Base-by-base conservation (phyloP, 2,888 invertebrate species). In the Smittia sp. region DNA sequence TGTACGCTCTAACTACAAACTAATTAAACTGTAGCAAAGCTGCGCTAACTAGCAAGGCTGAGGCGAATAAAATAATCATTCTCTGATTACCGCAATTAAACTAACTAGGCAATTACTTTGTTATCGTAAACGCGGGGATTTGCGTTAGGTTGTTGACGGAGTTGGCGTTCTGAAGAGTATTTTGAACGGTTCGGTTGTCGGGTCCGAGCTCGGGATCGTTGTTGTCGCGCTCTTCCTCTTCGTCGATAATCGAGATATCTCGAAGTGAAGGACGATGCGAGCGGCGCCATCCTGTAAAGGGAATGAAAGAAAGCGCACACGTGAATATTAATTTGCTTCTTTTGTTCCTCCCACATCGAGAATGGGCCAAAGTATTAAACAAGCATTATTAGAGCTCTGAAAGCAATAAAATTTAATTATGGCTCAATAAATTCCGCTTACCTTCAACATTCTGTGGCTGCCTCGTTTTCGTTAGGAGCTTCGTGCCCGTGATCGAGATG, bases 201-300 rank as follows among this genome's bases (percentile, higher is more conserved):
- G 78, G 78, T 7, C 79, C 79, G 25, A 79, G 67, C 76, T 82
- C 83, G 11, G 82, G 82, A 78, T 84, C 83, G 74, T 89, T 90
- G 6, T 73, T 39, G 27, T 62, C 62, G 24, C 86, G 86, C 76
- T 90, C 86, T 76, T 92, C 92, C 78, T 91, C 91, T 79, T 93
- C 92, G 78, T 92, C 90, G 80, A 92, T 92, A 80, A 94, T 93
- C 76, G 92, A 91, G 75, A 94, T 93, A 80, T 93, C 93, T 66
- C 93, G 87, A 74, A 94, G 90, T 0, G 93, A 93, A 1, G 92
- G 93, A 75, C 92, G 85, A 79, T 93, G 90, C 67, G 91, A 89
- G 76, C 92, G 86, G 18, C 90, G 86, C 93, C 93, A 93, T 74
- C 90, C 91, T 83, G 77, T 76, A 74, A 74, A 70, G 63, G 20